Conservation (phyloP, 64 coral and sea anemone species). For the Pachyseris speciosa region DNA sequence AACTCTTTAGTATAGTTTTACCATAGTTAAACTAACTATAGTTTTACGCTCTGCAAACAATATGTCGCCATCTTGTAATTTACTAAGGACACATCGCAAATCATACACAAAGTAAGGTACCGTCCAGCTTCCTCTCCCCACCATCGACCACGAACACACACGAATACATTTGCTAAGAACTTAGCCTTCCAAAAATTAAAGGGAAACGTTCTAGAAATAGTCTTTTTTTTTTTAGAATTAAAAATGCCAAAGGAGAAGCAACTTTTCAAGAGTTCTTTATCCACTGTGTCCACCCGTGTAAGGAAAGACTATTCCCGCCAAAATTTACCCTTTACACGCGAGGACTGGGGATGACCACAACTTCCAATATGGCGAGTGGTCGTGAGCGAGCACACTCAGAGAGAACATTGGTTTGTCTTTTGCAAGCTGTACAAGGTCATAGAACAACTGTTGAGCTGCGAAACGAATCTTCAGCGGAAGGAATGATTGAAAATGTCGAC, state of each 20-base stretch:
- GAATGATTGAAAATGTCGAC: conserved; percentile 86
- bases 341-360: not conserved
- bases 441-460: conserved; percentile 89
- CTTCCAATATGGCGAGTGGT: conserved; percentile 81
- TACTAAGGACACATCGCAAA: not conserved
- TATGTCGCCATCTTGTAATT: not conserved
- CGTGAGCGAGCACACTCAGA: conserved; percentile 77
- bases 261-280: no score
- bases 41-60: no score
- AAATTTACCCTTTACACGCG: not conserved
- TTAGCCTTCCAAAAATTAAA: no score
- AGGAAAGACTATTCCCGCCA: not conserved
- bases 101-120: not conserved
- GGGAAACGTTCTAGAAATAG: no score
- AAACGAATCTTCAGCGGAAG: conserved; percentile 87
- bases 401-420: conserved; percentile 86
- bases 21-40: no score
- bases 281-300: not conserved
- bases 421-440: conserved; percentile 84
- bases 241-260: no score
- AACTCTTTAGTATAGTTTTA: no score
- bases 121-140: not conserved
- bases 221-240: no score
- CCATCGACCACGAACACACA: no score
- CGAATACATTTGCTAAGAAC: no score